Conservation (phyloP, 1,140 invertebrate genomes). For the Drosophila cardini region DNA sequence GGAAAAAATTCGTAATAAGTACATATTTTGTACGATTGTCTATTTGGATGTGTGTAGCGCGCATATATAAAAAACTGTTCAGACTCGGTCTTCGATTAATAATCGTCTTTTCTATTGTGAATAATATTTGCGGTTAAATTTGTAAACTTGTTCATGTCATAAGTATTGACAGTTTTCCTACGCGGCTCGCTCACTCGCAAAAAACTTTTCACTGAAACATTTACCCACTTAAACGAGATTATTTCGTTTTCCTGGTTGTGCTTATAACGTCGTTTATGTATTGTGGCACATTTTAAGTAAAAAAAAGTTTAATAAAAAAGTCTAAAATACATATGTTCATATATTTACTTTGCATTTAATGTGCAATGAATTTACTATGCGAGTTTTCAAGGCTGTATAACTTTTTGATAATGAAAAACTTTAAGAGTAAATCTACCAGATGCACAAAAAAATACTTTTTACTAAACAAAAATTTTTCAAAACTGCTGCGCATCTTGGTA, state of each 20-base stretch:
- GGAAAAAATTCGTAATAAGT: constrained; percentile 47
- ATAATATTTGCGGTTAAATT: neutral
- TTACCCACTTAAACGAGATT: constrained; percentile 75
- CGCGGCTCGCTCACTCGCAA: constrained; percentile 52
- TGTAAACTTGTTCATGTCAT: no score
- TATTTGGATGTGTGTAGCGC: constrained; percentile 23
- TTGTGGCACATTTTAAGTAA: no score
- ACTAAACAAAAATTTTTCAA: no score
- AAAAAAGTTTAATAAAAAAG: no score
- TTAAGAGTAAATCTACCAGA: no score
- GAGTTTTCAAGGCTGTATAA: no score
- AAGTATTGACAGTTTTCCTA: constrained; percentile 50
- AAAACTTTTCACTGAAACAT: constrained; percentile 75
- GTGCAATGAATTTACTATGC: no score
- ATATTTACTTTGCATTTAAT: no score
- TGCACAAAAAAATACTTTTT: no score
- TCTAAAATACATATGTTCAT: no score
- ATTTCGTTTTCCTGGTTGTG: constrained; percentile 74
- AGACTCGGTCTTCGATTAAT: constrained; percentile 43
- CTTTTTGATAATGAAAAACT: no score
- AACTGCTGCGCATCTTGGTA: no score
- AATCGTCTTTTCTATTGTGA: constrained; percentile 13
- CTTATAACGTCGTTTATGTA: constrained; percentile 75
- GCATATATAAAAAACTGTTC: constrained; percentile 53
- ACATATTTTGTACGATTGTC: constrained; percentile 4